Base-by-base conservation (phyloP, 2,888 invertebrate species). In the Eutolmus rufibarbis region DNA sequence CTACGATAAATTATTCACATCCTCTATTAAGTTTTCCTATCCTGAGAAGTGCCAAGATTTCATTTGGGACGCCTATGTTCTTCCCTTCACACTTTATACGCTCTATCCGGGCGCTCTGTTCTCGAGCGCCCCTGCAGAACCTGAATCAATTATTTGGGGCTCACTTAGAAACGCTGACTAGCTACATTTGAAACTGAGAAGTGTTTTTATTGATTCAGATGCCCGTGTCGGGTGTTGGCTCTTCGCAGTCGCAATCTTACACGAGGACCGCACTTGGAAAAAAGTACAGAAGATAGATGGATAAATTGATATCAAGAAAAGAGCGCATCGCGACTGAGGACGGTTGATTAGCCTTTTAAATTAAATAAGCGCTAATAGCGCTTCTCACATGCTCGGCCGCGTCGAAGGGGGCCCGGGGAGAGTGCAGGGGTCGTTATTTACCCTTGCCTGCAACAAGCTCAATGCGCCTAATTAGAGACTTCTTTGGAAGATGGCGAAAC, bases 1-100 rank as follows among this genome's bases (percentile, higher is more conserved):
- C 82, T 82, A 37, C 82, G 66, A 82, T 82, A 82, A 82, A 82
- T 82, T 82, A 82, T 82, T 82, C 82, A 82, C 82, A 82, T 82
- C 82, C 82, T 82, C 82, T 82, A 82, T 66, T 82, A 82, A 82
- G 82, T 82, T 82, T 57, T 81, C 82, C 37, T 82, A 82, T 82
- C 66, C 82, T n/a, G 34, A 82, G 57, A 51, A 34, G 82, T 66
- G 56, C 66, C 82, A 82, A 82, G 56, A 82, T 82, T 82, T 66
- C 82, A 37, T 51, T 66, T 82, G 82, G 82, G 66, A 79, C 79
- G 79, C 31, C 31, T 79, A 51, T 79, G 23, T 79, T 79, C 79
- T 51, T 79, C 28, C 16, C 79, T 28, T 51, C 79, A 51, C 66
- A 66, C 66, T 66, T 66, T 66, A 23, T 66, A 19, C 8, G 9